A percentile compares a stretch with the other conserved stretches of the same genome.
These are phyloP conservation scores for Zaprionus tsacasi DNA, from an alignment of 1,140 invertebrate genomes.

Conservation along the genomic window DNA sequence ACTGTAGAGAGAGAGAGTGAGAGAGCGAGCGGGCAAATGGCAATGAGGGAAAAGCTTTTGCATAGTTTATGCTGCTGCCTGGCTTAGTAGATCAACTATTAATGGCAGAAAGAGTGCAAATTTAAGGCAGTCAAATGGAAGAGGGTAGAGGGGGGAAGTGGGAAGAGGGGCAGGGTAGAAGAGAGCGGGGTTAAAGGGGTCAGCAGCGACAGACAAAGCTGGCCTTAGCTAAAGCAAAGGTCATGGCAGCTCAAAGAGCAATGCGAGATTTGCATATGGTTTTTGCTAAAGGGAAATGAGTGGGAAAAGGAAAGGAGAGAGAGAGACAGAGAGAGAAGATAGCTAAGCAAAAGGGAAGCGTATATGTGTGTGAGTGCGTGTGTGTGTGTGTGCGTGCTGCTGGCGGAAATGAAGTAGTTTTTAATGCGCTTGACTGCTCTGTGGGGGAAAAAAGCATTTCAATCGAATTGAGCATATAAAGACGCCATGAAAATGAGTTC, in stretches of 20 bases:
- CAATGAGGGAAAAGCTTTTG: constrained; percentile 74
- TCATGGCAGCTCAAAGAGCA: constrained; percentile 42
- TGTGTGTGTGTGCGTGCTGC: neutral
- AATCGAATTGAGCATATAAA: constrained; percentile 44
- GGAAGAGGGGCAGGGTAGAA: neutral
- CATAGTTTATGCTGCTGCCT: constrained; percentile 66
- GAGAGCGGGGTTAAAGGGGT: neutral
- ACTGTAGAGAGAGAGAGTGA: neutral
- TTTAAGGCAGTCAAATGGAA: constrained; percentile 52
- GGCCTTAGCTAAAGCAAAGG: constrained; percentile 42
- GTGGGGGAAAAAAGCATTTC: constrained; percentile 20
- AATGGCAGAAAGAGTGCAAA: constrained; percentile 72
- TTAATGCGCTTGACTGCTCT: constrained; percentile 45
- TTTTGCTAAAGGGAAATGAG: neutral
- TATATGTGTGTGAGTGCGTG: neutral
- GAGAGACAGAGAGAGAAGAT: too few relatives aligned
- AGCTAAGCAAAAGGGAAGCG: neutral
- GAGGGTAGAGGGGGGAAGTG: too few relatives aligned
- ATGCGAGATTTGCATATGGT: constrained; percentile 46
- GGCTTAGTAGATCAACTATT: constrained; percentile 81
- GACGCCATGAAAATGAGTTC: constrained; percentile 11
- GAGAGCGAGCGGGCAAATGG: constrained; percentile 42
- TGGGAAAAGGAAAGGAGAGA: neutral
- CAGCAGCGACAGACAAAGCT: constrained; percentile 34
- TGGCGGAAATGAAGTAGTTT: constrained; percentile 50